phyloP scores from a whole-genome alignment of 2,888 invertebrate genomes.

The Sialis fuliginosa region DNA sequence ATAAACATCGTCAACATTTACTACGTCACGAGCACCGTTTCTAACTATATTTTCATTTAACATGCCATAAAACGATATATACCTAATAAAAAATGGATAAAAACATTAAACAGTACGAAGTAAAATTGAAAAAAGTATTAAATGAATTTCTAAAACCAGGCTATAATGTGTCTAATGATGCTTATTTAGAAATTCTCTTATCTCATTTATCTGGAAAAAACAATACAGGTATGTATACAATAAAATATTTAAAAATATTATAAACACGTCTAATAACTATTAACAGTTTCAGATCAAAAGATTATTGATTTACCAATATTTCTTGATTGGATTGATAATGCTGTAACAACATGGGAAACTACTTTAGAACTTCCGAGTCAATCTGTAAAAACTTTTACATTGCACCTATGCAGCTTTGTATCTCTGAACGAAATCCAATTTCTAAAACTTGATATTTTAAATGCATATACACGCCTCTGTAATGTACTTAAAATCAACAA shows the following conservation, averaged over 20 bases:
- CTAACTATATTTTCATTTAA: no score
- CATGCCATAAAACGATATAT: no score
- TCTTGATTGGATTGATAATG: conserved; percentile 27
- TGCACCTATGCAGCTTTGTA: conserved; percentile 41
- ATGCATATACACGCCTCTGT: conserved; percentile 23
- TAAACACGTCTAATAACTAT: conserved; percentile 1
- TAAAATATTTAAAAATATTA: background rate
- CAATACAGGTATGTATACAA: conserved; percentile 26
- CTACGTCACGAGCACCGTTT: no score
- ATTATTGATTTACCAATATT: conserved; percentile 22
- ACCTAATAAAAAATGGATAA: conserved; percentile 13
- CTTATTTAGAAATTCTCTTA: conserved; percentile 44
- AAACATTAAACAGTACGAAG: conserved; percentile 19
- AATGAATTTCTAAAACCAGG: conserved; percentile 35
- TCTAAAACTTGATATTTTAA: conserved; percentile 30
- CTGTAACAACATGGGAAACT: conserved; percentile 22
- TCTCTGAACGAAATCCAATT: conserved; percentile 40
- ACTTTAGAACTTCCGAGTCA: conserved; percentile 23
- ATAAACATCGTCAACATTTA: no score
- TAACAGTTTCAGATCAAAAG: conserved; percentile 20
- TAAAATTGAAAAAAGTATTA: conserved; percentile 37
- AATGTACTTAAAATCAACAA: conserved; percentile 18
- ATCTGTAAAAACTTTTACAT: conserved; percentile 37
- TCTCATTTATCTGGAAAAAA: conserved; percentile 35
- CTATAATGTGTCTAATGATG: conserved; percentile 39